These are phyloP conservation scores for Himalopsyche anomala DNA, from an alignment of 2,888 invertebrate species.

Conservation along the genomic window DNA sequence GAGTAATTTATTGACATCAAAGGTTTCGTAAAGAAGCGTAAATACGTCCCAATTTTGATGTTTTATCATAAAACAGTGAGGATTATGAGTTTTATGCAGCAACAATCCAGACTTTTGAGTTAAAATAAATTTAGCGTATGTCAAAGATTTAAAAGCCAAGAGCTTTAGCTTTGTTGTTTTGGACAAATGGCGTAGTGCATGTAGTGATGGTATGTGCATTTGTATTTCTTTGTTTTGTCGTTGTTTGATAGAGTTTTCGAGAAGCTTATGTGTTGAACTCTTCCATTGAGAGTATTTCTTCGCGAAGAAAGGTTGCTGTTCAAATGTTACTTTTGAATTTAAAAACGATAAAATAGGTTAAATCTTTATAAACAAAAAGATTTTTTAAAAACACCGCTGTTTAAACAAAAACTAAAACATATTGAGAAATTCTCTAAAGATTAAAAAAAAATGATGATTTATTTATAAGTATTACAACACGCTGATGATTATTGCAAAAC, in stretches of 20 bases:
- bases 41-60: neutral
- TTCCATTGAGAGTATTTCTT: neutral
- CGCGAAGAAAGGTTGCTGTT: neutral
- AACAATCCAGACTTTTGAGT: neutral
- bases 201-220: neutral
- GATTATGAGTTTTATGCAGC: neutral
- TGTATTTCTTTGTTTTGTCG: conserved; percentile 18
- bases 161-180: neutral
- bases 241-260: neutral
- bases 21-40: neutral
- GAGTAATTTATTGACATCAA: neutral
- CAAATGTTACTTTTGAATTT: neutral
- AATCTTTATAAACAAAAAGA: neutral
- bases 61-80: neutral
- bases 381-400: neutral
- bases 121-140: neutral
- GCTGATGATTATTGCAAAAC: too few relatives aligned
- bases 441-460: too few relatives aligned
- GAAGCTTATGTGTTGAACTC: neutral
- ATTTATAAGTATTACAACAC: too few relatives aligned
- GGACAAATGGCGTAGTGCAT: neutral
- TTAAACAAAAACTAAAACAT: neutral
- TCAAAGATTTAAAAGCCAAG: neutral
- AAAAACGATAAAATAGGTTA: neutral
- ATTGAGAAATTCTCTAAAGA: too few relatives aligned